phyloP scores from a whole-genome alignment of 2,113 vertebrate genomes.

The Oceanites oceanicus region DNA sequence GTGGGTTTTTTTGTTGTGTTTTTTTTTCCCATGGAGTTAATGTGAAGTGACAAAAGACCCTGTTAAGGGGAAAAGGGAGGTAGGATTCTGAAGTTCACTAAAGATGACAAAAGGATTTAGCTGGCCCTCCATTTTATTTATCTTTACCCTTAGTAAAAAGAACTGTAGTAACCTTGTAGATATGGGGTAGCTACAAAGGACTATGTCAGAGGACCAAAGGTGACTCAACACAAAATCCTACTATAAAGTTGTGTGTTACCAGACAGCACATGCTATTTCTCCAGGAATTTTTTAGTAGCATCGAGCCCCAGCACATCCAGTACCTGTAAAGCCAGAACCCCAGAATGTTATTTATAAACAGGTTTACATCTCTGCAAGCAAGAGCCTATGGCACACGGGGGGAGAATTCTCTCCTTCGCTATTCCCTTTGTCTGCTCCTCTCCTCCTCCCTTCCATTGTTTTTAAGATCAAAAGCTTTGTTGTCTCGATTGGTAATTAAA shows the following conservation, averaged over 20 bases:
- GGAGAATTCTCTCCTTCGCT: neutral
- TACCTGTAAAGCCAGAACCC: neutral
- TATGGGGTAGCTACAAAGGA: neutral
- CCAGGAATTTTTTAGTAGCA: neutral
- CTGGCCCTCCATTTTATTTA: neutral
- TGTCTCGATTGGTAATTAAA: conserved; percentile 24
- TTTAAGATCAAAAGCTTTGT: neutral
- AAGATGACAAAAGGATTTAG: neutral
- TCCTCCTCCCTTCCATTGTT: neutral
- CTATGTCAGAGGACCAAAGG: neutral
- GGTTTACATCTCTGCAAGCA: neutral
- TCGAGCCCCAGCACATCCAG: neutral
- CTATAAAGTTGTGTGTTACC: neutral
- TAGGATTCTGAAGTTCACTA: neutral
- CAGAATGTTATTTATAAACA: accelerated
- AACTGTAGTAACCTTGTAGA: neutral
- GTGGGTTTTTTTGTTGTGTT: neutral
- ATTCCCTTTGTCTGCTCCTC: neutral
- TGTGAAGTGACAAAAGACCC: neutral
- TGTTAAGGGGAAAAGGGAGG: neutral
- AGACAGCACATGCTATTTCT: neutral
- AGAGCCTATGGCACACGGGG: accelerated
- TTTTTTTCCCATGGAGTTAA: neutral
- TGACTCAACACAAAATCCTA: neutral
- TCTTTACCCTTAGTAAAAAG: neutral